Base-by-base conservation (phyloP, 1,140 invertebrate genomes). In the Cotesia typhae region DNA sequence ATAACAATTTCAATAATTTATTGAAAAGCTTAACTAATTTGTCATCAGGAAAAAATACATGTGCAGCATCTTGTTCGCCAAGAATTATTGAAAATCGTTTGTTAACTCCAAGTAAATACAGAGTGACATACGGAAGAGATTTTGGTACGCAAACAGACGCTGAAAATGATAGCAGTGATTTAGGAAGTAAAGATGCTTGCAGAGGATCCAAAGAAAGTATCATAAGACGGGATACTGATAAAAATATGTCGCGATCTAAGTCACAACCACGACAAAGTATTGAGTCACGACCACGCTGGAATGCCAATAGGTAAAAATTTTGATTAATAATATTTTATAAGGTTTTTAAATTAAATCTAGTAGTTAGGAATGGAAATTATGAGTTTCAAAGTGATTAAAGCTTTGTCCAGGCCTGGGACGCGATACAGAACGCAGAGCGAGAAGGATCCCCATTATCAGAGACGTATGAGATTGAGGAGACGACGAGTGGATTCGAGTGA, bases 341-440 rank as follows among this genome's bases (percentile, higher is more conserved):
- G n/a, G 7, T 59, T 17, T 3, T 51, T n/a, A 36, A 53, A 17
- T 57, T 71, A 38, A 52, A 57, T n/a, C 20, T 17, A 47, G 14
- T 70, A 61, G 28, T 28, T 37, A 17, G 64, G 64, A 67, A 63
- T 55, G 57, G 59, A 68, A 71, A 66, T 9, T 37, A 65, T 67
- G 47, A 28, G 36, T 71, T 68, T 78, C 57, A 63, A 77, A 80
- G 77, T 81, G 66, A 82, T 74, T 67, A 71, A 75, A 79, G 66
- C 67, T 73, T 35, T 76, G 63, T 53, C 77, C 77, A 88, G 90
- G 76, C 92, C 92, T 65, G 90, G 89, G 41, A 92, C 90, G 9
- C 89, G 92, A 74, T 94, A 93, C 79, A 87, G 92, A 74, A 93
- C 93, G 73, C 92, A 93, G 84, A 93, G 92, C 76, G 92, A 93